Evolutionary conservation across 2,888 invertebrate genomes (phyloP), one percentile per base, ranked within the genome.

Genomic region (Caenorhabditis sulstoni): DNA sequence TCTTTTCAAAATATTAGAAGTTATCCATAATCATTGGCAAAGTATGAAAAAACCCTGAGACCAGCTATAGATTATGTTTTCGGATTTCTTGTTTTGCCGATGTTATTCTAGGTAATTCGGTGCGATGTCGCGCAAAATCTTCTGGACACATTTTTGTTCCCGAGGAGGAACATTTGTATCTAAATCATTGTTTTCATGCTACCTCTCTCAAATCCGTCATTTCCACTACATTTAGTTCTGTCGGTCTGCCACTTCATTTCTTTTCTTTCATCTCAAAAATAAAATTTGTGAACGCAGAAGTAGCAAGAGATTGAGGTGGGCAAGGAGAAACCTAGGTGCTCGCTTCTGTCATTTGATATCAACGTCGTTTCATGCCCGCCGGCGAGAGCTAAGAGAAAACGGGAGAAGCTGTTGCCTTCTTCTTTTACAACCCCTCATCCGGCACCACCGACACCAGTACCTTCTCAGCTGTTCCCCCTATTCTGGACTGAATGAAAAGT

Each of bases 351-450:
- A 71, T 78, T 73, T 50, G 75, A 75, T 75, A 75, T 75, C 67
- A 75, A 67, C 66, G 62, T 75, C 75, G 66, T 37, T 75, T 62
- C 67, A 75, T 75, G 67, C 75, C 67, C 75, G 75, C 39, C 66
- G 55, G 53, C 50, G 29, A 44, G 35, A 39, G 66, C 66, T 64
- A 61, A 61, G 53, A 55, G 55, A 71, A 73, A 62, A n/a, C n/a
- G 45, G 61, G 49, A 61, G 70, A 52, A 52, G 50, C 57, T 73
- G 61, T 66, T 59, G 65, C 45, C 65, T 70, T 77, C 64, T 73
- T 75, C 67, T 67, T 29, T 68, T 77, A 59, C 70, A 39, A 35
- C 47, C 45, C 23, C 39, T 58, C 39, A n/a, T n/a, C n/a, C n/a
- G n/a, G n/a, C n/a, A n/a, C n/a, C 3, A 4, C 44, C 23, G 44